Evolutionary conservation across 1,140 invertebrate genomes (phyloP), one percentile per base, ranked within the genome.

Genomic region (Lordiphosa mommai): DNA sequence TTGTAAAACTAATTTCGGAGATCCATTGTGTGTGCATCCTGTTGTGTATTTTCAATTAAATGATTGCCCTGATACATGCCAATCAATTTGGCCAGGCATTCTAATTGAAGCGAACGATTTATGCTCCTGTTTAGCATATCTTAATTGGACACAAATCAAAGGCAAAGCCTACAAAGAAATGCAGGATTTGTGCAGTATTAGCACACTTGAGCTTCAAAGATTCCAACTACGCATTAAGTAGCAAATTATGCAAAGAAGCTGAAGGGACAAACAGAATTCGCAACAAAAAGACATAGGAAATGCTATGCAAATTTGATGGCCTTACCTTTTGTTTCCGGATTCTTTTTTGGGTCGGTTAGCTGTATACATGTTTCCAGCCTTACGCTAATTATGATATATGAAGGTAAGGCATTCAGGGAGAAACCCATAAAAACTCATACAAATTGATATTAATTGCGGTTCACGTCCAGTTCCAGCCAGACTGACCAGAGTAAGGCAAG

Each of bases 401-500:
- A 60, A 63, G 67, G 61, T 68, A 32, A 48, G 29, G 33, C 40
- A 43, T 61, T 71, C 51, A 47, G 27, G 48, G 49, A 33, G 23
- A 52, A 61, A 70, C 52, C 48, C 58, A 73, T 74, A 72, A 64
- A 72, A 72, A 52, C 30, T 61, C 55, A 77, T 61, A 71, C 38
- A 82, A 82, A 82, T 82, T 72, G 65, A 82, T 77, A 82, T 82
- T 84, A 82, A 82, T 82, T 82, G 68, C 71, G 58, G 52, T 51
- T 56, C 55, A 63, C 51, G 10, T 27, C 37, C 65, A 69, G 32
- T 32, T n/a, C 14, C 10, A 30, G 14, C 10, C 8, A 2, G 7
- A 13, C 20, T 13, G 46, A 17, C 4, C 8, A n/a, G 1, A 9
- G 53, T n/a, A 9, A 20, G 1, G 17, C 17, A 34, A 10, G 36